Evolutionary conservation across 2,797 vertebrate species (phyloP).

Genomic region (Podargus strigoides): DNA sequence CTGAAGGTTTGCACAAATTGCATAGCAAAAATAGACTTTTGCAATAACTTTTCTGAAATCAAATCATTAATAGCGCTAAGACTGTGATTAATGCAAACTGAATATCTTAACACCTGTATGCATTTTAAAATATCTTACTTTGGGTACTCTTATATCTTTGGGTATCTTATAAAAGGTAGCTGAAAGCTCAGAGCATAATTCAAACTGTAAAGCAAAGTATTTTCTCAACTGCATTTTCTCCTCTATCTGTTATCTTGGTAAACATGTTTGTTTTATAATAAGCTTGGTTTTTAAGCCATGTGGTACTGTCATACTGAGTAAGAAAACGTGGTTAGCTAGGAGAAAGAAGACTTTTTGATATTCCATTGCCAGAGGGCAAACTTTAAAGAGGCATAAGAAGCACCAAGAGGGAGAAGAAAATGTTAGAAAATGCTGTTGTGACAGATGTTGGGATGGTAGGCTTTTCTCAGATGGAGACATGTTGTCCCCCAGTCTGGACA

Average conservation of each 20-base stretch:
- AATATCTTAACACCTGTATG: not conserved
- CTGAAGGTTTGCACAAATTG: not conserved
- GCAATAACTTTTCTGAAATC: not conserved
- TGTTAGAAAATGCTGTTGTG: not conserved
- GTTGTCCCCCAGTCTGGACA: not conserved
- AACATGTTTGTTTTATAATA: not conserved
- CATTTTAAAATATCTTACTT: not conserved
- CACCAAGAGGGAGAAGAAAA: conserved; percentile 9
- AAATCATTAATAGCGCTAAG: not conserved
- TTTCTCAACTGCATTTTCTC: not conserved
- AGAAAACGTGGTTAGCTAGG: not conserved
- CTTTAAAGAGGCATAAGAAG: not conserved
- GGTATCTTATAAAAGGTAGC: not conserved
- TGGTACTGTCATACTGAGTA: not conserved
- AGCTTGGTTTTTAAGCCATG: not conserved
- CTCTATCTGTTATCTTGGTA: not conserved
- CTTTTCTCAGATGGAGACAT: not conserved
- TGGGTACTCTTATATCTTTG: no score
- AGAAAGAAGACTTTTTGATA: not conserved
- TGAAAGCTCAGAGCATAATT: not conserved
- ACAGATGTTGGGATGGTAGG: conserved; percentile 15
- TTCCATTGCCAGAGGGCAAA: not conserved
- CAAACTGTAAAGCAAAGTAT: not conserved
- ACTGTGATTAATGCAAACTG: not conserved
- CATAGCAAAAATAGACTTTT: not conserved